Base-by-base conservation (phyloP, 2,888 invertebrate genomes). In the Frankliniella intonsa region DNA sequence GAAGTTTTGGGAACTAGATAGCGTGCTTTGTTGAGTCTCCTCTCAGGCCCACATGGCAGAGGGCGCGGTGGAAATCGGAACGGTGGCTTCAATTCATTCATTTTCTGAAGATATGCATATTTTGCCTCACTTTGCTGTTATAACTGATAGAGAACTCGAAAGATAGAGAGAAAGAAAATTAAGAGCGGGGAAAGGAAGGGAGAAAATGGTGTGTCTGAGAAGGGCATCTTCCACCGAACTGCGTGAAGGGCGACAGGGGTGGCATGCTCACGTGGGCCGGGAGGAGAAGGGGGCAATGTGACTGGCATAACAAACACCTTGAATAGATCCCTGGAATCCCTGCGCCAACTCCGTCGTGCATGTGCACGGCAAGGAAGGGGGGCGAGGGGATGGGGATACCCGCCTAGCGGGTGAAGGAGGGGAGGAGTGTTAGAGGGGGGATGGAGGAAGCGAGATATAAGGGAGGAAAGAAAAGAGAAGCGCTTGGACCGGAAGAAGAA, bases 261-360 rank as follows among this genome's bases (percentile, higher is more conserved):
- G 55, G 55, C 19, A 62, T 17, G 62, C 62, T n/a, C 17, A 62
- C 62, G 62, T 62, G 62, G 17, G 17, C 62, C 19, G 14, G 19
- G 7, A 14, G 62, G 62, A 17, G 62, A 7, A 62, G 17, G 62
- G 55, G 55, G 62, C 38, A 25, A 22, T 76, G 69, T 9, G 69
- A 25, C 69, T 25, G 25, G 69, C 69, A 76, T 76, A 76, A 76
- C 69, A 76, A 76, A 76, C 69, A 76, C 69, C 69, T 76, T 76
- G 69, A 76, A 76, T 25, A 25, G 69, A 76, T 76, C 69, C 69
- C 69, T 25, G 25, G 69, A 76, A 76, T 76, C 69, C 69, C 69
- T 22, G 69, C 25, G 22, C 69, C 69, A 25, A 76, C 22, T 76
- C 69, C 69, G 5, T 38, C 38, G 69, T 76, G 69, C 69, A 76